Evolutionary conservation across 2,113 vertebrate species (phyloP).

Genomic region (Indicator indicator): DNA sequence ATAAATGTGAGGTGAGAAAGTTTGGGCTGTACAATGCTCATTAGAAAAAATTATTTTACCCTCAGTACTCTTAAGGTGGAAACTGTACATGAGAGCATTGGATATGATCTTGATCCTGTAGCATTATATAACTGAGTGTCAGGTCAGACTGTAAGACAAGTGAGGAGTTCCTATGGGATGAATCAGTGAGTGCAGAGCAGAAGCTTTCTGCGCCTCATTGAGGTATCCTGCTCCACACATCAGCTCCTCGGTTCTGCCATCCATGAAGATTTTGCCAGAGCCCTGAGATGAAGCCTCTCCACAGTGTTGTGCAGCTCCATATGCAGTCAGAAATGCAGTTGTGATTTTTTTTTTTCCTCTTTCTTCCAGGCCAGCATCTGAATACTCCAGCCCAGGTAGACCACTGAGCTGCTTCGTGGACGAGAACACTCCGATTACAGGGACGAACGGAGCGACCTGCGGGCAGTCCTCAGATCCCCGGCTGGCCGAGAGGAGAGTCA

Average conservation of each 20-base stretch:
- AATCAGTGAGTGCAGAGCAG: not conserved
- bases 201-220: fast-evolving
- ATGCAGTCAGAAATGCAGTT: not conserved
- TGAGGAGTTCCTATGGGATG: not conserved
- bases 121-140: not conserved
- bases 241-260: not conserved
- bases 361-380: slow-evolving; percentile 86
- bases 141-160: not conserved
- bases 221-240: not conserved
- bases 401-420: slow-evolving; percentile 94
- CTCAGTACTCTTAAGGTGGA: not conserved
- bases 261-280: not conserved
- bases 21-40: not conserved
- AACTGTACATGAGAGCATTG: not conserved
- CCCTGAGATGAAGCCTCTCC: not conserved
- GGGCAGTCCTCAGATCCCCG: slow-evolving; percentile 85
- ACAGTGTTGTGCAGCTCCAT: fast-evolving
- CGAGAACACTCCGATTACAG: slow-evolving; percentile 91
- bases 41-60: not conserved
- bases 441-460: slow-evolving; percentile 89
- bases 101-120: not conserved
- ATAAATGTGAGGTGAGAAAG: not conserved
- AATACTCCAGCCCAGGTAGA: slow-evolving; percentile 94
- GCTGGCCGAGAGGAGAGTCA: slow-evolving; percentile 87
- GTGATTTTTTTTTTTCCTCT: not conserved